These are phyloP conservation scores for Heliconius cydno DNA, from an alignment of 2,888 invertebrate genomes.

Conservation along the genomic window DNA sequence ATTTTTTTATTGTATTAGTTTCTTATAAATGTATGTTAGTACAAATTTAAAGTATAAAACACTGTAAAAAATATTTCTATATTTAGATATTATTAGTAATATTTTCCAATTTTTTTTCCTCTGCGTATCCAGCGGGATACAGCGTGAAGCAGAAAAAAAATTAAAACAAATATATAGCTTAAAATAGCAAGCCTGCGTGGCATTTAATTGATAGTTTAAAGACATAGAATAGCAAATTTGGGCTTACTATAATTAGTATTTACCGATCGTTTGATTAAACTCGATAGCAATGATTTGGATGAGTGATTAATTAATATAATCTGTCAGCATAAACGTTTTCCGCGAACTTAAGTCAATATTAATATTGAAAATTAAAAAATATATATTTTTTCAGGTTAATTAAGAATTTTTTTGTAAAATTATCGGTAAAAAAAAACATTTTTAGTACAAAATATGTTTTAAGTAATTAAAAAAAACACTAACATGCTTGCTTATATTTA, in stretches of 20 bases:
- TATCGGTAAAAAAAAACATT: too few species aligned
- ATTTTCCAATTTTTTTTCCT: not conserved
- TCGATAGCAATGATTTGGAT: conserved; percentile 8
- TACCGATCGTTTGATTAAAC: not conserved
- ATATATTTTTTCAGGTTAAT: not conserved
- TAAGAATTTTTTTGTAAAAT: too few species aligned
- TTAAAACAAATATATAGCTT: not conserved
- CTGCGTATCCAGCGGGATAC: not conserved
- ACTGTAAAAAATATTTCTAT: too few species aligned
- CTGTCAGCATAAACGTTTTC: not conserved
- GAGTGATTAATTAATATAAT: not conserved
- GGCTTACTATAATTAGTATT: not conserved
- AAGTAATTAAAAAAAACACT: too few species aligned
- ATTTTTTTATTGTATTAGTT: not conserved
- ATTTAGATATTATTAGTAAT: too few species aligned
- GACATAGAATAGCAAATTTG: too few species aligned
- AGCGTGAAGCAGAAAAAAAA: not conserved
- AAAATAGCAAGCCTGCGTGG: too few species aligned
- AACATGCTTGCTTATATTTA: too few species aligned
- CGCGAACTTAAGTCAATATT: not conserved
- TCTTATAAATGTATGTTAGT: too few species aligned
- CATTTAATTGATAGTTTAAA: too few species aligned
- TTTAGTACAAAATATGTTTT: too few species aligned
- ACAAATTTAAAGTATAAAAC: too few species aligned
- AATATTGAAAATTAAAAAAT: not conserved